Evolutionary conservation across 2,797 vertebrate genomes (phyloP), one percentile per base, ranked within the genome.

Genomic region (Gymnoscopelus microlampas): DNA sequence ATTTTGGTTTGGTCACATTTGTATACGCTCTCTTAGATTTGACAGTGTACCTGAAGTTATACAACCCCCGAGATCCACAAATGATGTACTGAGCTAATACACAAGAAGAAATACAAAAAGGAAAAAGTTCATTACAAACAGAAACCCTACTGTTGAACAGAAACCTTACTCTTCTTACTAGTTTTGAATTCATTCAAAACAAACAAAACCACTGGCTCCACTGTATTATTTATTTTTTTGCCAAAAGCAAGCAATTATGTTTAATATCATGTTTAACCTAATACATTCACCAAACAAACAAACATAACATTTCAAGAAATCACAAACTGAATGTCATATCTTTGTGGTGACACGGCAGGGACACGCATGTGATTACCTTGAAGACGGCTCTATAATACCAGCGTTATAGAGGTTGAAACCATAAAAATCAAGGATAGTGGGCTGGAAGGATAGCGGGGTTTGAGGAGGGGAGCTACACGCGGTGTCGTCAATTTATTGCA

Each of bases 361-460:
- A 39, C 6, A 64, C 47, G 74, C 72, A 70, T 4, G 47, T 77
- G 75, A 83, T 78, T 78, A 60, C 80, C 82, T 78, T 88, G 75
- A 88, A 86, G 71, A 83, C 85, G 63, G 73, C 80, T 90, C 85
- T 83, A 86, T 90, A 89, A 85, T 87, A 89, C 89, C 77, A 81
- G 68, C 67, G 63, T 83, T 87, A 85, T 82, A 83, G 77, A 83
- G 81, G 79, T 83, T 81, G 73, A 88, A 85, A 87, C 74, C 85
- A 85, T 89, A 82, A 88, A 87, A 82, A 83, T 72, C 72, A 79
- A n/a, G 19, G 64, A 13, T 66, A 44, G 77, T 71, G 71, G 62
- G 60, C 71, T 74, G 63, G 72, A 55, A 53, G 39, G 53, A 39
- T 39, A 39, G 39, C 35, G 51, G 63, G 63, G 55, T 66, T 58